A percentile compares a stretch with the other conserved stretches of the same genome.
Evolutionary conservation across 1,140 invertebrate species (phyloP).

Genomic region (Drosophila nikananu): DNA sequence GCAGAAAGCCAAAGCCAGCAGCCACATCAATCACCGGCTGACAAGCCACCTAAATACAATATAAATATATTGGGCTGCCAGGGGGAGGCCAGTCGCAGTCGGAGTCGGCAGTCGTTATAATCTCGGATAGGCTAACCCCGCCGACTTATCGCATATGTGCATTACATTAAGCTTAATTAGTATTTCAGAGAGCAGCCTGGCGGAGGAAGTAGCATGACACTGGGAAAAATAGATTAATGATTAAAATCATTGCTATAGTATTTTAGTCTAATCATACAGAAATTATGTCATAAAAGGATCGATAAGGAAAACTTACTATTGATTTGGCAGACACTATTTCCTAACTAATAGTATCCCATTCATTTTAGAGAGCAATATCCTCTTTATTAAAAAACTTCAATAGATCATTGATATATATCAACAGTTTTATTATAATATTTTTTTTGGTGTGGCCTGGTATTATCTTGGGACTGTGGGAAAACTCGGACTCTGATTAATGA

Average conservation of each 20-base stretch:
- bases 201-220: slow-evolving; percentile 30
- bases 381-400: background rate
- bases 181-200: slow-evolving; percentile 56
- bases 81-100: slow-evolving; percentile 28
- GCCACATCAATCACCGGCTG: slow-evolving; percentile 75
- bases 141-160: slow-evolving; percentile 69
- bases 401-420: background rate
- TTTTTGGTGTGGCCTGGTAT: background rate
- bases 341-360: background rate
- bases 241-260: no score
- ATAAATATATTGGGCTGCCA: slow-evolving; percentile 51
- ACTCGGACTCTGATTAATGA: slow-evolving; percentile 71
- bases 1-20: slow-evolving; percentile 53
- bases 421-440: background rate
- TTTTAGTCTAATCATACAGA: background rate
- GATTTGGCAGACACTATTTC: background rate
- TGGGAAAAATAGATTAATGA: background rate
- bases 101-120: slow-evolving; percentile 46
- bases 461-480: slow-evolving; percentile 60
- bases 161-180: slow-evolving; percentile 83
- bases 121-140: slow-evolving; percentile 53
- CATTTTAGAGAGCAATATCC: background rate
- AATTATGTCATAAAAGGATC: background rate
- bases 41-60: slow-evolving; percentile 80
- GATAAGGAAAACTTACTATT: background rate